Evolutionary conservation across 2,888 invertebrate genomes (phyloP), one percentile per base, ranked within the genome.

Genomic region (Hanleya hanleyi): DNA sequence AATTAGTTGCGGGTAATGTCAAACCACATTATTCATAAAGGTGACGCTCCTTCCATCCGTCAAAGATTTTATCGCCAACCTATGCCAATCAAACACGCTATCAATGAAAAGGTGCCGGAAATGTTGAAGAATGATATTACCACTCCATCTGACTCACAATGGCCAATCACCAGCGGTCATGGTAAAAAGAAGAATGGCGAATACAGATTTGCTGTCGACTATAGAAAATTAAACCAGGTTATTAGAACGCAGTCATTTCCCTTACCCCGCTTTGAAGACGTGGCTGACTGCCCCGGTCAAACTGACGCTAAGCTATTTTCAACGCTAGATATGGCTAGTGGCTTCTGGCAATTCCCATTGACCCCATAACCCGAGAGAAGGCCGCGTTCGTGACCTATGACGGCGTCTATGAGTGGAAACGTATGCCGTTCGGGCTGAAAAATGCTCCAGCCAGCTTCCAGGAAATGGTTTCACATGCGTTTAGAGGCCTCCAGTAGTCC

Each of bases 401-500:
- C 6, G 66, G 66, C n/a, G 7, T 69, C 7, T 73, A 61, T 51
- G 47, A 69, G 26, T 73, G 38, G 22, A 37, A 35, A 26, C 35
- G 65, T 35, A 35, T 73, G 37, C 67, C 70, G 6, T 72, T 69
- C 57, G 75, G 75, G 1, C 41, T 75, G 7, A 64, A 7, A 6
- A 75, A 75, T 51, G 22, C 38, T 29, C 64, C 38, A 4, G 15
- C 15, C 12, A 70, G n/a, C 22, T 71, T 75, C 36, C 65, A 62
- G 12, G 7, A 49, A 7, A 33, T 75, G 4, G 73, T 72, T 69
- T 37, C 65, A 32, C 22, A 57, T 6, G 62, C 70, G 22, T 57
- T 77, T 7, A 50, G 61, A 64, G 71, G 69, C 61, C 37, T 75
- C 15, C 69, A 41, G 1, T 75, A 70, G 70, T 50, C 51, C 67